These are phyloP conservation scores for Drosophila maculinotata DNA, from an alignment of 2,888 invertebrate species.

Conservation along the genomic window DNA sequence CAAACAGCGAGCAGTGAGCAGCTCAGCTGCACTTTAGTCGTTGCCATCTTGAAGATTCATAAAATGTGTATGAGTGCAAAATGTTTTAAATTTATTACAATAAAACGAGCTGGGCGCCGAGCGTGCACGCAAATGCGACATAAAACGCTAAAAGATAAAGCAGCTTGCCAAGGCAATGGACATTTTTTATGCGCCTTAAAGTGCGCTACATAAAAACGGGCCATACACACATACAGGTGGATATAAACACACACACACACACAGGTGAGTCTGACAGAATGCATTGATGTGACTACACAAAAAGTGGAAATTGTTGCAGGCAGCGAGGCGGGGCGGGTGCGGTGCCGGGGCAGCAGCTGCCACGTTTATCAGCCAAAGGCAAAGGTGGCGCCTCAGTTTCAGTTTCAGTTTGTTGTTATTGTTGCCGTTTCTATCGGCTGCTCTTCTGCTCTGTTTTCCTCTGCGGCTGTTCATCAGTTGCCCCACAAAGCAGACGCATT, in stretches of 20 bases:
- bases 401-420: constrained; percentile 30
- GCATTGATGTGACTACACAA: constrained; percentile 59
- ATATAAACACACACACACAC: constrained; percentile 8
- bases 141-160: constrained; percentile 78
- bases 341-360: neutral
- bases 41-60: constrained; percentile 70
- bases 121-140: constrained; percentile 75
- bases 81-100: constrained; percentile 81
- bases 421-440: constrained; percentile 39
- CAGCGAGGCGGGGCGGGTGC: constrained; percentile 13
- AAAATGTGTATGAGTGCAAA: constrained; percentile 79
- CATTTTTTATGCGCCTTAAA: constrained; percentile 77
- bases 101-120: constrained; percentile 66
- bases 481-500: constrained; percentile 70
- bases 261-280: constrained; percentile 49
- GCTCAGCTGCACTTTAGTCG: constrained; percentile 72
- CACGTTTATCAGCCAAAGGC: constrained; percentile 67
- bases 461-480: constrained; percentile 68
- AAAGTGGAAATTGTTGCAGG: constrained; percentile 54
- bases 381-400: constrained; percentile 37
- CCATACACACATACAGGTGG: constrained; percentile 36
- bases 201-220: constrained; percentile 69
- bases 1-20: constrained; percentile 28
- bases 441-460: constrained; percentile 43
- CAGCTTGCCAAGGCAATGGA: constrained; percentile 56